Percentiles rank a stretch among this genome's conserved stretches.
phyloP scores from a whole-genome alignment of 2,113 vertebrate species.

The Epinephelus cyanopodus region DNA sequence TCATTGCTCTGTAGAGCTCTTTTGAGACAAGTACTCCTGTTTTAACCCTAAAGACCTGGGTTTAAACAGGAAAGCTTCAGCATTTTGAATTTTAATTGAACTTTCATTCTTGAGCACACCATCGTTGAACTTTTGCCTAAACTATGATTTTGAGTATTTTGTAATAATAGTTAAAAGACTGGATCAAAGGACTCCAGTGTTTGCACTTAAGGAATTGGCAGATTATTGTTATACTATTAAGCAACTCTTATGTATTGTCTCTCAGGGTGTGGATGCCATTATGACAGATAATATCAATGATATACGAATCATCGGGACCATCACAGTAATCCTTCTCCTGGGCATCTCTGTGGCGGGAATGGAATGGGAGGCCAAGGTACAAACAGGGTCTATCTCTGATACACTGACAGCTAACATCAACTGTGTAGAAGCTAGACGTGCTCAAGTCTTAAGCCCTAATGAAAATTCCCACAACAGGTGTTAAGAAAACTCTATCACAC shows the following conservation, averaged over 20 bases:
- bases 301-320: slow-evolving; percentile 94
- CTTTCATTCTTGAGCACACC: background rate
- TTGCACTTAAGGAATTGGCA: background rate
- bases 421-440: too few relatives aligned
- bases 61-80: background rate
- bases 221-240: background rate
- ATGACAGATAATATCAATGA: slow-evolving; percentile 94
- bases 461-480: background rate
- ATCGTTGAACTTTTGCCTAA: too few relatives aligned
- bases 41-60: background rate
- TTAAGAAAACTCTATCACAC: background rate
- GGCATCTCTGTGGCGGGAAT: slow-evolving; percentile 98
- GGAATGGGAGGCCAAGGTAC: slow-evolving; percentile 99
- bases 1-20: background rate
- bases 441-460: background rate
- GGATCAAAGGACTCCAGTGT: background rate
- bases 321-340: slow-evolving; percentile 93
- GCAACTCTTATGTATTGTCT: slow-evolving; percentile 23
- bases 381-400: background rate
- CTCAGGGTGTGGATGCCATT: slow-evolving; percentile 85
- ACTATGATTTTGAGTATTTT: background rate
- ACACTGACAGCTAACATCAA: background rate
- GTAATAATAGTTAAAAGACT: background rate
- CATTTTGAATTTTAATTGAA: background rate
- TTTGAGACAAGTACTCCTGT: background rate